These are phyloP conservation scores for Anthopleura xanthogrammica DNA, from an alignment of 92 coral and sea anemone species.

Conservation along the genomic window DNA sequence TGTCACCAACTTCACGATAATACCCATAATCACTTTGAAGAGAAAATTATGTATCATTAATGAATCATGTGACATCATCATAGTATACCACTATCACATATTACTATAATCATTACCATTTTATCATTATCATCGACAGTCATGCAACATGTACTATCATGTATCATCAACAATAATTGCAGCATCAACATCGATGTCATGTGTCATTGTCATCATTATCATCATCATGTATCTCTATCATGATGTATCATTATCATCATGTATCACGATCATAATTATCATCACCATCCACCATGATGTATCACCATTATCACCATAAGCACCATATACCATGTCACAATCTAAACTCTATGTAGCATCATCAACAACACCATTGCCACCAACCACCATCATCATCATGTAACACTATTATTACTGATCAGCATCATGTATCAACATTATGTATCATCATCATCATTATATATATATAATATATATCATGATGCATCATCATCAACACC, in stretches of 20 bases:
- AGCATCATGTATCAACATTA: not conserved
- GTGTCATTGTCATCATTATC: not conserved
- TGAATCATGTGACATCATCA: not conserved
- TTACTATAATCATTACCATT: too few species aligned
- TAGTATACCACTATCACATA: not conserved
- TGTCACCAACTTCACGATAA: constrained; percentile 42
- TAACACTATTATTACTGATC: not conserved
- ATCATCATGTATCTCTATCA: not conserved
- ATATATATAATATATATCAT: not conserved
- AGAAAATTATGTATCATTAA: not conserved
- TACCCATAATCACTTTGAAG: constrained; percentile 71
- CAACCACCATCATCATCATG: not conserved
- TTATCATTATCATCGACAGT: not conserved
- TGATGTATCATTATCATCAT: not conserved
- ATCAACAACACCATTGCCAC: not conserved
- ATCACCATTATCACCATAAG: not conserved
- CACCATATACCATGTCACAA: not conserved
- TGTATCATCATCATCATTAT: not conserved
- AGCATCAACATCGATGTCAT: not conserved
- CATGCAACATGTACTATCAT: too few species aligned
- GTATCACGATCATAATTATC: not conserved
- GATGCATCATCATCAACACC: not conserved
- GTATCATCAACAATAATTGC: not conserved
- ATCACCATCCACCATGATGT: not conserved
- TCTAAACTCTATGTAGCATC: not conserved